Evolutionary conservation across 1,140 invertebrate genomes (phyloP), one percentile per base, ranked within the genome.

Genomic region (Drosophila guanche): DNA sequence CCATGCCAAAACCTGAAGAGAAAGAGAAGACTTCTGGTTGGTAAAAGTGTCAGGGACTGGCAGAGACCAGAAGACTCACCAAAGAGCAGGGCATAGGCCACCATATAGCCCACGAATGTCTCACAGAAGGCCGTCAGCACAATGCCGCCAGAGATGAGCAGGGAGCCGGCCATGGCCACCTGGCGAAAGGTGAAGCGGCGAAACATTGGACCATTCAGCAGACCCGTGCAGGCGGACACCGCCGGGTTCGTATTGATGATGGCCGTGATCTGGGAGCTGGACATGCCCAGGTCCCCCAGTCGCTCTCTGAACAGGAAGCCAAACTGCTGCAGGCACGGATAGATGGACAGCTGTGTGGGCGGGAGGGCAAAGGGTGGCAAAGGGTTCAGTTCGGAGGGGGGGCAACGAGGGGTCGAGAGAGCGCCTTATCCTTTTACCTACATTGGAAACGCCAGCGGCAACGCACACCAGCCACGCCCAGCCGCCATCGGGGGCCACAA

Each of bases 171-270:
- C 23, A 95, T 80, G 4, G 93, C 94, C 6, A 95, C 93, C 92
- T 95, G 93, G 29, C 95, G 92, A 62, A 94, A 95, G 12, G 93
- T 93, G 58, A 94, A 95, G 50, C 91, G 93, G 76, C 93, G 93
- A 71, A 95, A 94, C 46, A 95, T 90, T 41, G 94, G 94, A 2
- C 95, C 94, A 90, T 95, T 95, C 4, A 94, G 83, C 43, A 95
- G 86, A 50, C 94, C 94, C 80, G 94, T 93, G 79, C 93, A 93
- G 74, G 94, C 93, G 23, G 92, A 94, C 29, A 94, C 92, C 3
- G 94, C 94, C 8, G 93, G 93, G 91, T 95, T 94, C 62, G 94
- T 93, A 81, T 95, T 95, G 63, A 95, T 94, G 62, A 95, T 93
- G 5, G 94, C 93, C 2, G 94, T 94, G 5, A 93, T 94, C 90